Evolutionary conservation across 2,113 vertebrate genomes (phyloP).

Genomic region (Acrocephalus kingi): DNA sequence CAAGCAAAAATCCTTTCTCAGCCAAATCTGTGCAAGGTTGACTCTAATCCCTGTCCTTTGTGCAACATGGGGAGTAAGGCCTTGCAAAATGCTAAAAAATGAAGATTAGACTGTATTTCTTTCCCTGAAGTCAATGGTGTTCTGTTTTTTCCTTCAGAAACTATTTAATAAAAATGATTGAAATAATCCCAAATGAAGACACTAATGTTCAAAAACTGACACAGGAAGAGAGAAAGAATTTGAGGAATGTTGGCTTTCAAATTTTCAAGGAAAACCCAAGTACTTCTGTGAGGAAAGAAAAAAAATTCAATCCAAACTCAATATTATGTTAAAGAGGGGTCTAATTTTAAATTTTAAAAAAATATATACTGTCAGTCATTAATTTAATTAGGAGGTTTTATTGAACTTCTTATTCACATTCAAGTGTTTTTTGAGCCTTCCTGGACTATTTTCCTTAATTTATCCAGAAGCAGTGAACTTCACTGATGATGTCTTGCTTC

Average conservation of each 20-base stretch:
- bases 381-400: neutral
- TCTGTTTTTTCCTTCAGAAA: neutral
- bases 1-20: neutral
- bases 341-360: neutral
- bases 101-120: neutral
- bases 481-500: neutral
- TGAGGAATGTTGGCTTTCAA: rapidly evolving
- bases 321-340: neutral
- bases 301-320: neutral
- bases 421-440: neutral
- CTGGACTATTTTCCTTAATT: neutral
- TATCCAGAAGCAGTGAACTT: neutral
- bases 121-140: neutral
- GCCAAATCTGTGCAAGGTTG: neutral
- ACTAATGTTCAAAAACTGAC: neutral
- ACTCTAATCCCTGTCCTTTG: neutral
- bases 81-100: neutral
- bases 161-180: neutral
- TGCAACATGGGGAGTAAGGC: neutral
- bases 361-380: neutral
- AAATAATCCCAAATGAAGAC: neutral
- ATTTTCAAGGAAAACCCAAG: neutral
- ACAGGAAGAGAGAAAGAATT: neutral
- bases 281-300: neutral
- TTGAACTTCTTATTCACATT: neutral